Percentiles rank a stretch among this genome's conserved stretches.
These are phyloP conservation scores for Troglohyphantes excavatus DNA, from an alignment of 2,888 invertebrate species.

Conservation along the genomic window DNA sequence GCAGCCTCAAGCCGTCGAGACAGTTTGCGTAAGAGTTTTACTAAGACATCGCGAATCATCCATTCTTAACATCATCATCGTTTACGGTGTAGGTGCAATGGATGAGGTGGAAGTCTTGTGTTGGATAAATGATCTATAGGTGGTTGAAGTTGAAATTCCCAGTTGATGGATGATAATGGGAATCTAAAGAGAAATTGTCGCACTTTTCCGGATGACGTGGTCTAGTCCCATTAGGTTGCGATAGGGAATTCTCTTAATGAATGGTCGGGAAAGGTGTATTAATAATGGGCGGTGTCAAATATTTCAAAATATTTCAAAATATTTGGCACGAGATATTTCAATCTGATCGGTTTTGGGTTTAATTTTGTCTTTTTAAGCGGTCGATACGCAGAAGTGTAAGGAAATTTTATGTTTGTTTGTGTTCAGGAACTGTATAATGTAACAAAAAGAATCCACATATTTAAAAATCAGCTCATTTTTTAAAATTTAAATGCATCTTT, in stretches of 20 bases:
- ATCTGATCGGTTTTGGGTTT: background rate
- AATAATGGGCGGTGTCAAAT: background rate
- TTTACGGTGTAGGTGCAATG: no score
- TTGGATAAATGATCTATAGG: background rate
- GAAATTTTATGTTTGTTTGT: no score
- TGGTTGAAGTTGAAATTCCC: conserved; percentile 4
- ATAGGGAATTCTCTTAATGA: background rate
- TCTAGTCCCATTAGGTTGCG: background rate
- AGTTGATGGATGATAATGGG: background rate
- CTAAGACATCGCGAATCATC: no score
- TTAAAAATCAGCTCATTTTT: no score
- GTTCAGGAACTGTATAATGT: no score
- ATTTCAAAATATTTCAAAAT: background rate
- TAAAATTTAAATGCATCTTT: no score
- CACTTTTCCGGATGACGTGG: background rate
- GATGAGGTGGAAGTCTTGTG: no score
- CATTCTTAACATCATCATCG: no score
- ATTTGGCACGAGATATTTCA: background rate
- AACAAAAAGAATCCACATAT: no score
- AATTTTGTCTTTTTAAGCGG: background rate
- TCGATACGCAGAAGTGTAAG: no score
- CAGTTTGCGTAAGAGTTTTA: no score
- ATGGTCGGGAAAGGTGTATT: background rate
- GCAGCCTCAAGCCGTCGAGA: no score
- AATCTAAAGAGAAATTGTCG: background rate